phyloP scores from a whole-genome alignment of 2,888 invertebrate genomes.

The Zele albiditarsus region DNA sequence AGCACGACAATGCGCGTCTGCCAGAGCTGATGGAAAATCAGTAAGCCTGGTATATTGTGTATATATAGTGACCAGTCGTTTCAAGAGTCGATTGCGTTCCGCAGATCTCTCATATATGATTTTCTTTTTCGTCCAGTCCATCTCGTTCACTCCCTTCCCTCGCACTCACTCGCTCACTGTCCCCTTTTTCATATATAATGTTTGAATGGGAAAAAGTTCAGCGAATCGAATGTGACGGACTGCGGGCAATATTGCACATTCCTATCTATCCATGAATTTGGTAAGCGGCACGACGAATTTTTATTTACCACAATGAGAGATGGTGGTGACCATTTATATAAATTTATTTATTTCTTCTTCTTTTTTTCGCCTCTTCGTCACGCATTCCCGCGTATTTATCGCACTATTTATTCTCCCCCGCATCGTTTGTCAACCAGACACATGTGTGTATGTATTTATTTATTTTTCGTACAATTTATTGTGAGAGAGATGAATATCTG shows the following conservation, averaged over 20 bases:
- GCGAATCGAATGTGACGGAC: constrained; percentile 71
- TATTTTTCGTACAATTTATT: background rate
- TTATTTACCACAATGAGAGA: background rate
- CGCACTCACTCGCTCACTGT: background rate
- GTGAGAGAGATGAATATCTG: background rate
- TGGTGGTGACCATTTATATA: background rate
- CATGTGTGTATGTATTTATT: background rate
- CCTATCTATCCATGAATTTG: constrained; percentile 57
- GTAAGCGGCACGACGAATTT: constrained; percentile 36
- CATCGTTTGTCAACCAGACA: constrained; percentile 29
- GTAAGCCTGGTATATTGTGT: background rate
- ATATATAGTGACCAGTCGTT: background rate
- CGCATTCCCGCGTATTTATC: constrained; percentile 35
- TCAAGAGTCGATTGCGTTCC: constrained; percentile 15
- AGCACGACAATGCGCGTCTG: background rate
- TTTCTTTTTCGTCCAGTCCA: background rate
- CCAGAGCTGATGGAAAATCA: constrained; percentile 6
- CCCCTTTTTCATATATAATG: background rate
- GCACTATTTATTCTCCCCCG: constrained; percentile 17
- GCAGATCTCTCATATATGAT: background rate
- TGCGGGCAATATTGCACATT: constrained; percentile 69
- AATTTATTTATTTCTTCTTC: background rate
- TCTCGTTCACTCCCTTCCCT: constrained; percentile 24
- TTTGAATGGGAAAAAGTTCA: constrained; percentile 34
- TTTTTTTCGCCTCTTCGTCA: constrained; percentile 12